Evolutionary conservation across 2,113 vertebrate species (phyloP).

Genomic region (Xyliphius kryptos): DNA sequence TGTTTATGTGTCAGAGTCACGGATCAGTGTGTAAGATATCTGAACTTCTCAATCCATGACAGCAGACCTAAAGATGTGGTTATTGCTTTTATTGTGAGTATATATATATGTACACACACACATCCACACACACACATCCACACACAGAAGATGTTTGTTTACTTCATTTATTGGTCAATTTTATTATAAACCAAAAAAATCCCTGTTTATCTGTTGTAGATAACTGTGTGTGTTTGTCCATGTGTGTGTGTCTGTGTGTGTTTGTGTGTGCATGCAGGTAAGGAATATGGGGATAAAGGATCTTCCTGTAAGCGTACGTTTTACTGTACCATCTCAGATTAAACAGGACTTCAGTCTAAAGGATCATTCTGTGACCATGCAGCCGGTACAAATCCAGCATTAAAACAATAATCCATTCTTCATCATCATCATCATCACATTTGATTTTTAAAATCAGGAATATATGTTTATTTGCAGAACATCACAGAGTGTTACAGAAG

Average conservation of each 20-base stretch:
- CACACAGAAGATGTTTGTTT: neutral
- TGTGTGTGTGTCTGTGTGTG: neutral
- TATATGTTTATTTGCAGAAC: neutral
- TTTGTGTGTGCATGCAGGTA: constrained; percentile 45
- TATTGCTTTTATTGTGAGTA: constrained; percentile 23
- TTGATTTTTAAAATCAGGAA: no score
- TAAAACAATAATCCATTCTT: no score
- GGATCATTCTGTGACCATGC: neutral
- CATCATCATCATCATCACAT: neutral
- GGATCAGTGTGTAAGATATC: constrained; percentile 40
- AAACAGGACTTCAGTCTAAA: constrained; percentile 47
- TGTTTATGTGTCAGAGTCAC: constrained; percentile 9
- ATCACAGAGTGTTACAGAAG: neutral
- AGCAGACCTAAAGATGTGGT: constrained; percentile 18
- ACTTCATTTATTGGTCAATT: no score
- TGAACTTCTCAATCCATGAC: constrained; percentile 56
- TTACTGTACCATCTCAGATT: constrained; percentile 49
- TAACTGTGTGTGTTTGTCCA: neutral
- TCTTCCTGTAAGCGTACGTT: constrained; percentile 48
- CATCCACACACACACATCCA: neutral
- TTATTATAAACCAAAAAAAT: no score
- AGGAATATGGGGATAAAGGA: constrained; percentile 50
- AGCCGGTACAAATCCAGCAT: no score
- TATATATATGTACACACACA: no score
- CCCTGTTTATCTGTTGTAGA: neutral